Conservation (phyloP, 2,888 invertebrate genomes). For the Limulus polyphemus region DNA sequence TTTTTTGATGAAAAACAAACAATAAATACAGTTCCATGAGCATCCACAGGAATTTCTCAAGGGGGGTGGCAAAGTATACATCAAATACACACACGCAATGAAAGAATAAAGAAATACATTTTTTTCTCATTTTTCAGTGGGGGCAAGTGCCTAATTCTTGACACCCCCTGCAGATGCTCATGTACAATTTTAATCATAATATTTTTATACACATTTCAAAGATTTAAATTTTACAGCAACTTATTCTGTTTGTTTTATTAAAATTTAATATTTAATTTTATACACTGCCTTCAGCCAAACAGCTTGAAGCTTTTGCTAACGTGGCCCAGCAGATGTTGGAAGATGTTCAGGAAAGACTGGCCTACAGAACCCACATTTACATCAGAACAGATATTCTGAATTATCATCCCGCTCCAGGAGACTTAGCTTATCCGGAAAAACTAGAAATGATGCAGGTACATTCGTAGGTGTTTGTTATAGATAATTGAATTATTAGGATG, state of each 20-base stretch:
- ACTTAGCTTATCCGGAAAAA: constrained; percentile 95
- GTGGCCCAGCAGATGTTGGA: constrained; percentile 69
- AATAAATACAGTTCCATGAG: too few species aligned
- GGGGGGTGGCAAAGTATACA: too few species aligned
- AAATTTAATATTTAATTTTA: constrained; percentile 1
- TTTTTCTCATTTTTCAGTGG: too few species aligned
- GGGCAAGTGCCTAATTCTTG: too few species aligned
- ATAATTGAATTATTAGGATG: not conserved
- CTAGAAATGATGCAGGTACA: constrained; percentile 97
- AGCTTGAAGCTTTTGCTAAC: constrained; percentile 60
- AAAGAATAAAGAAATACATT: too few species aligned
- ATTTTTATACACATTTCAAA: too few species aligned
- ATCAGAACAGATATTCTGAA: constrained; percentile 74
- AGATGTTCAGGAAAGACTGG: constrained; percentile 91
- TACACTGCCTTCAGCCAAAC: constrained; percentile 42
- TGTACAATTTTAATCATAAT: too few species aligned
- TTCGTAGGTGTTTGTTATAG: constrained; percentile 25
- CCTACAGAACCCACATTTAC: constrained; percentile 88
- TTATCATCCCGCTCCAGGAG: constrained; percentile 73
- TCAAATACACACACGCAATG: too few species aligned
- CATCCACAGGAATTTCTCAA: too few species aligned
- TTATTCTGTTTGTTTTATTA: not conserved
- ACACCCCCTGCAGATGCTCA: too few species aligned
- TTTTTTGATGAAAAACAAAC: too few species aligned
- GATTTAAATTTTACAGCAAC: not conserved